Conservation (phyloP, 2,797 vertebrate species). For the Periophthalmus magnuspinnatus region DNA sequence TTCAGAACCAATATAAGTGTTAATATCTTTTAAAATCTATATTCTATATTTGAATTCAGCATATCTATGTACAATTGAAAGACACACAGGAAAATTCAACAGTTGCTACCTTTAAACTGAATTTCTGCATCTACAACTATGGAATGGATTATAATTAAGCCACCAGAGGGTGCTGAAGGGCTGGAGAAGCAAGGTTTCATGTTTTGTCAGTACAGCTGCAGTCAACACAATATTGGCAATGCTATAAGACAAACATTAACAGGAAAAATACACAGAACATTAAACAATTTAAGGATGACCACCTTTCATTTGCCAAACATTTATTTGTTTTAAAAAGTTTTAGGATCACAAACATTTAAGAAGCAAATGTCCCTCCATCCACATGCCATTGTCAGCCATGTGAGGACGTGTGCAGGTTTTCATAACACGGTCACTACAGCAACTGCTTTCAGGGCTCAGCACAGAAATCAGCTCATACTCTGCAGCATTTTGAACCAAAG, state of each 20-base stretch:
- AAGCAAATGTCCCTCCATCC: slow-evolving; percentile 57
- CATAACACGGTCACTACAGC: slow-evolving; percentile 25
- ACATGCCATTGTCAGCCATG: slow-evolving; percentile 41
- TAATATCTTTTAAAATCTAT: too few relatives aligned
- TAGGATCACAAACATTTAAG: slow-evolving; percentile 70
- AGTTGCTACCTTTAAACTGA: background rate
- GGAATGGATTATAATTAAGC: slow-evolving; percentile 4
- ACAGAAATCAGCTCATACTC: slow-evolving; percentile 25
- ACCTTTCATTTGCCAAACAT: slow-evolving; percentile 71
- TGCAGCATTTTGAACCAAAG: slow-evolving; percentile 27
- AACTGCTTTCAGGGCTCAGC: slow-evolving; percentile 25
- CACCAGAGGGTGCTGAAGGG: slow-evolving; percentile 50
- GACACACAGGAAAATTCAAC: background rate
- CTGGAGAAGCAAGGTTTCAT: background rate
- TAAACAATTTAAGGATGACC: slow-evolving; percentile 16
- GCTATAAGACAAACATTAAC: background rate
- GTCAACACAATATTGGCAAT: too few relatives aligned
- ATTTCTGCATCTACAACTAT: background rate
- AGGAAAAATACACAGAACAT: background rate
- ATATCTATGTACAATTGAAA: background rate
- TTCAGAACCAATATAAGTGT: too few relatives aligned
- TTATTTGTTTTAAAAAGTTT: slow-evolving; percentile 76
- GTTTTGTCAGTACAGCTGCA: background rate
- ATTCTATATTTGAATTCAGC: too few relatives aligned
- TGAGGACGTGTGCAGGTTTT: slow-evolving; percentile 35